phyloP scores from a whole-genome alignment of 2,888 invertebrate species.

The Epirrhoe tristata region DNA sequence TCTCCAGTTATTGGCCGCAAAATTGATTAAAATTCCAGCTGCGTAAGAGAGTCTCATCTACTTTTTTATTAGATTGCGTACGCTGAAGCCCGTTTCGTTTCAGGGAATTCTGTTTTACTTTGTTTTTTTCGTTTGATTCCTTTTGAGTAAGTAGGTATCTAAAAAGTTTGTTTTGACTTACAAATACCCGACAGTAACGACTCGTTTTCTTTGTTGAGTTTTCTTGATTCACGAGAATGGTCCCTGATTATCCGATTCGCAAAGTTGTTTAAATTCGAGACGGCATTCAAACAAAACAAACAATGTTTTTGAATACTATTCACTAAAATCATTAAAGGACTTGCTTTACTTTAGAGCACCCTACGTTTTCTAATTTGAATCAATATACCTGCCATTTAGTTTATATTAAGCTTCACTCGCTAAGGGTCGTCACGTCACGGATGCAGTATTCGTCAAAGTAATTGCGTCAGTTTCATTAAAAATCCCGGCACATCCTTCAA shows the following conservation, averaged over 20 bases:
- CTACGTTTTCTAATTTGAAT: constrained; percentile 56
- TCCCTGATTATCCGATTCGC: constrained; percentile 3
- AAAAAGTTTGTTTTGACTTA: constrained; percentile 42
- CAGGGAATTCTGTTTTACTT: constrained; percentile 54
- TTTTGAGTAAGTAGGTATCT: constrained; percentile 33
- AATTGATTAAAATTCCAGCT: constrained; percentile 81
- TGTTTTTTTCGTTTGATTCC: constrained; percentile 53
- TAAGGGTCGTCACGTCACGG: constrained; percentile 62
- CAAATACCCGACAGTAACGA: constrained; percentile 22
- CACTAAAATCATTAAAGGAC: constrained; percentile 15
- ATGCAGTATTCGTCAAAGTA: constrained; percentile 76
- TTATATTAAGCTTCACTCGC: constrained; percentile 52
- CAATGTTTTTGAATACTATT: constrained; percentile 13
- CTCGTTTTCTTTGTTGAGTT: constrained; percentile 20
- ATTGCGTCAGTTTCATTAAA: constrained; percentile 79
- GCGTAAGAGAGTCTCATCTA: constrained; percentile 70
- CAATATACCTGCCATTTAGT: constrained; percentile 62
- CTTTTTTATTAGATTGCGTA: constrained; percentile 74
- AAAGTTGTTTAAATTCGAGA: constrained; percentile 3
- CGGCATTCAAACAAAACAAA: constrained; percentile 9
- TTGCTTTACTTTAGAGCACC: constrained; percentile 33
- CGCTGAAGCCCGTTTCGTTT: constrained; percentile 59
- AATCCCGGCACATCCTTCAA: constrained; percentile 78
- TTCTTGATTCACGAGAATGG: constrained; percentile 13
- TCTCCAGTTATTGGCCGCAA: constrained; percentile 75